Percentiles rank a stretch among this genome's conserved stretches.
Conservation (phyloP, 2,888 invertebrate species). For the Chalcosyrphus nemorum region DNA sequence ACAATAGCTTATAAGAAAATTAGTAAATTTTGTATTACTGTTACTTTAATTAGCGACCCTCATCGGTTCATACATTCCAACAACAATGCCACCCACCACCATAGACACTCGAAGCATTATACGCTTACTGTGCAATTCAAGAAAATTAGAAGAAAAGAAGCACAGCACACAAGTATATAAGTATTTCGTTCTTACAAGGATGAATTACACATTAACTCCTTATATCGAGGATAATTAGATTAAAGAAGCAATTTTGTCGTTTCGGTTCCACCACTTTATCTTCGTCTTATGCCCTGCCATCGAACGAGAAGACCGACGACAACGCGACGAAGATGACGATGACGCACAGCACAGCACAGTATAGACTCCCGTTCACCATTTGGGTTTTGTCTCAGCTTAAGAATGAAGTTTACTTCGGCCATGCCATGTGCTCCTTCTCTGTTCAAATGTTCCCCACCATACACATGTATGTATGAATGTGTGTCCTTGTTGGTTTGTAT, state of each 20-base stretch:
- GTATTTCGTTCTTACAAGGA: slow-evolving; percentile 70
- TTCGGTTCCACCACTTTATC: slow-evolving; percentile 65
- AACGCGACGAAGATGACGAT: slow-evolving; percentile 14
- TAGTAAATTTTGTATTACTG: slow-evolving; percentile 60
- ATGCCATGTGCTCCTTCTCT: neutral
- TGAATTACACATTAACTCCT: slow-evolving; percentile 73
- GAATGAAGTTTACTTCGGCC: slow-evolving; percentile 30
- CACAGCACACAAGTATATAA: slow-evolving; percentile 33
- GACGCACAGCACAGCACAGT: too few relatives aligned
- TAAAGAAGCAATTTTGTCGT: slow-evolving; percentile 72
- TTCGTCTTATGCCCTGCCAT: slow-evolving; percentile 47
- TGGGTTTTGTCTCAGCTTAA: slow-evolving; percentile 38
- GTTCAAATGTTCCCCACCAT: neutral
- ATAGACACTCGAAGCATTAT: slow-evolving; percentile 26
- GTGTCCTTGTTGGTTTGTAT: neutral
- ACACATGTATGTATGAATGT: neutral
- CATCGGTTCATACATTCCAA: slow-evolving; percentile 7
- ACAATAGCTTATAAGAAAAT: slow-evolving; percentile 57
- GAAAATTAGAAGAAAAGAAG: slow-evolving; percentile 55
- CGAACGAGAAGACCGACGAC: slow-evolving; percentile 3
- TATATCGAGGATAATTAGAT: slow-evolving; percentile 72
- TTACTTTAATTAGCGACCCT: slow-evolving; percentile 58
- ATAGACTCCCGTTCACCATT: slow-evolving; percentile 29
- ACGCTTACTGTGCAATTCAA: slow-evolving; percentile 51
- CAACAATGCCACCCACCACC: neutral